phyloP scores from a whole-genome alignment of 1,140 invertebrate species.

The Cotesia typhae region DNA sequence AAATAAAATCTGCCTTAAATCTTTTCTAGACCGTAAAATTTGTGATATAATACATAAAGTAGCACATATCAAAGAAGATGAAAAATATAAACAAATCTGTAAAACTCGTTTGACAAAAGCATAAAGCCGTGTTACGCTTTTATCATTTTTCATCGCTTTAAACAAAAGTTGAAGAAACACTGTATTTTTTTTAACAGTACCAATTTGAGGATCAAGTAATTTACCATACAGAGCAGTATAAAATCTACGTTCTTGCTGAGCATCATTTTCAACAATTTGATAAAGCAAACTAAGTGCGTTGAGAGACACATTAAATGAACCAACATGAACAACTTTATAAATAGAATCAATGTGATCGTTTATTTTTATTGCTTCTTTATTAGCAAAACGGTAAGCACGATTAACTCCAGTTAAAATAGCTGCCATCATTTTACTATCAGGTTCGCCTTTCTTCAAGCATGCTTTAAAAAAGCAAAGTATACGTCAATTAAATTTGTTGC shows the following conservation, averaged over 20 bases:
- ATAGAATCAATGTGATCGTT: slow-evolving; percentile 82
- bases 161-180: slow-evolving; percentile 89
- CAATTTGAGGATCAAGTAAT: slow-evolving; percentile 80
- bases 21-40: slow-evolving; percentile 60
- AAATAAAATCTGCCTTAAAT: slow-evolving; percentile 40
- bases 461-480: slow-evolving; percentile 98
- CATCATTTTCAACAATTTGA: slow-evolving; percentile 68
- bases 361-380: slow-evolving; percentile 69
- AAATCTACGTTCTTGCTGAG: slow-evolving; percentile 70
- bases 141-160: slow-evolving; percentile 84
- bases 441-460: slow-evolving; percentile 87
- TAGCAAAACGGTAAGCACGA: slow-evolving; percentile 83
- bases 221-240: slow-evolving; percentile 92
- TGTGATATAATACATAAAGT: slow-evolving; percentile 84
- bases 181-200: slow-evolving; percentile 78
- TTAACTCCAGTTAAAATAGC: slow-evolving; percentile 89
- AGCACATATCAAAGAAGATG: slow-evolving; percentile 71
- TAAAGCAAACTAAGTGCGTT: slow-evolving; percentile 88
- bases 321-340: slow-evolving; percentile 88
- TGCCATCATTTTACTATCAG: slow-evolving; percentile 91
- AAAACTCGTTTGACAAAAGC: slow-evolving; percentile 91
- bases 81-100: slow-evolving; percentile 73
- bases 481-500: slow-evolving; percentile 86
- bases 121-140: slow-evolving; percentile 73
- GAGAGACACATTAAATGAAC: slow-evolving; percentile 82